A percentile compares a stretch with the other conserved stretches of the same genome.
Evolutionary conservation across 2,113 vertebrate species (phyloP).

Genomic region (Myotis lucifugus): DNA sequence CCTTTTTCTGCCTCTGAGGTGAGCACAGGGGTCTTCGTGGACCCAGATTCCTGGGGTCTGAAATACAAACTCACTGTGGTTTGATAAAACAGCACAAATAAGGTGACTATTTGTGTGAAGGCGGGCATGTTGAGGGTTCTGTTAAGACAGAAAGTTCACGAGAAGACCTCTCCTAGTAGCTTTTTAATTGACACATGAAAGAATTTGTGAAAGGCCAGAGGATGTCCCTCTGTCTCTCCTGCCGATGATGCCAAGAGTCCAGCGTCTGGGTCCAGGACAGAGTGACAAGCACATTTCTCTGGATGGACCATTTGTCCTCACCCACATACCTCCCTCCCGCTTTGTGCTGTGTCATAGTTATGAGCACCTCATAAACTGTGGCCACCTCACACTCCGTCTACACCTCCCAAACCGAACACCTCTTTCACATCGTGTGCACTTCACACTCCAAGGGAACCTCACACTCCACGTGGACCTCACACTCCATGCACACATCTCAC

Average conservation of each 20-base stretch:
- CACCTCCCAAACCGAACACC: neutral
- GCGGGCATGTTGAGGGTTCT: neutral
- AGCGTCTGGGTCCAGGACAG: neutral
- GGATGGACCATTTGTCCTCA: neutral
- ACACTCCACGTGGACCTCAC: too few species aligned
- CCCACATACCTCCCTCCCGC: accelerated
- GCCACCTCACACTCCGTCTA: neutral
- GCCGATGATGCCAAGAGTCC: neutral
- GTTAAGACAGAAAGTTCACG: neutral
- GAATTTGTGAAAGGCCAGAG: neutral
- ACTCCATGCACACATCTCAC: too few species aligned
- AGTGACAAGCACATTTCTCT: neutral
- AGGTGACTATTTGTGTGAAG: neutral
- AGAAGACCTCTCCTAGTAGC: neutral
- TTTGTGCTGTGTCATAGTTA: too few species aligned
- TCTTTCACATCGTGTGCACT: neutral
- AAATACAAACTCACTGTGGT: neutral
- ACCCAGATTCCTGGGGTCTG: neutral
- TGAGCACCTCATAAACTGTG: accelerated
- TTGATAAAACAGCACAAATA: neutral
- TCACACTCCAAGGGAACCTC: too few species aligned
- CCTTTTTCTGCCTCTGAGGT: neutral
- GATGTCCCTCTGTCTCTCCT: neutral
- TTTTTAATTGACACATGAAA: neutral
- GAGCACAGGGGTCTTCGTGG: neutral